Evolutionary conservation across 2,888 invertebrate species (phyloP).

Genomic region (Helleia helle): DNA sequence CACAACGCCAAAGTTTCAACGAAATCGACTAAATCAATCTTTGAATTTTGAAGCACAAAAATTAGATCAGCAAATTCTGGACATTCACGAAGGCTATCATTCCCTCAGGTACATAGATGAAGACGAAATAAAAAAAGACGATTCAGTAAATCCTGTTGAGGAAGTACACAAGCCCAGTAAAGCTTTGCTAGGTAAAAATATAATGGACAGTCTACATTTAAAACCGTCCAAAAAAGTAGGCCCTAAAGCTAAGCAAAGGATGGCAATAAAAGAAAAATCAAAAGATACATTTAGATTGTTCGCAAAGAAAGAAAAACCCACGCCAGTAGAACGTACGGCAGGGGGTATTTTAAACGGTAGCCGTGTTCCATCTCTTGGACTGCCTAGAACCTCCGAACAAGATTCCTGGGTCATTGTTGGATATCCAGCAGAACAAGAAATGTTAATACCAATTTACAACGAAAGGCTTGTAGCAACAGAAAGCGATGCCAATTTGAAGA

Average conservation of each 20-base stretch:
- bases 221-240: conserved; percentile 63
- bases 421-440: conserved; percentile 49
- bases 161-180: conserved; percentile 54
- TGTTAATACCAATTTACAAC: conserved; percentile 58
- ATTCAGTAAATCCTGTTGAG: conserved; percentile 31
- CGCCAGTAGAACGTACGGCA: conserved; percentile 40
- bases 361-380: conserved; percentile 57
- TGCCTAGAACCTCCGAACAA: conserved; percentile 51
- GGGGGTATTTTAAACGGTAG: conserved; percentile 54
- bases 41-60: conserved; percentile 63
- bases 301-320: conserved; percentile 53
- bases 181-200: conserved; percentile 60
- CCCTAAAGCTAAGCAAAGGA: conserved; percentile 60
- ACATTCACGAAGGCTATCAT: conserved; percentile 64
- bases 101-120: conserved; percentile 64
- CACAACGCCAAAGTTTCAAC: conserved; percentile 60
- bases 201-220: conserved; percentile 63
- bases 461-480: conserved; percentile 50
- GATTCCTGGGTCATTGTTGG: conserved; percentile 61
- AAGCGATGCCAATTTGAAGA: conserved; percentile 33
- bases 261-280: conserved; percentile 44
- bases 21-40: conserved; percentile 65
- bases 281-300: conserved; percentile 58
- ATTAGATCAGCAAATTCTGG: conserved; percentile 64
- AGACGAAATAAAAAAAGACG: conserved; percentile 35